These are phyloP conservation scores for Kuschelorhynchus macadamiae DNA, from an alignment of 2,888 invertebrate genomes.

Conservation along the genomic window DNA sequence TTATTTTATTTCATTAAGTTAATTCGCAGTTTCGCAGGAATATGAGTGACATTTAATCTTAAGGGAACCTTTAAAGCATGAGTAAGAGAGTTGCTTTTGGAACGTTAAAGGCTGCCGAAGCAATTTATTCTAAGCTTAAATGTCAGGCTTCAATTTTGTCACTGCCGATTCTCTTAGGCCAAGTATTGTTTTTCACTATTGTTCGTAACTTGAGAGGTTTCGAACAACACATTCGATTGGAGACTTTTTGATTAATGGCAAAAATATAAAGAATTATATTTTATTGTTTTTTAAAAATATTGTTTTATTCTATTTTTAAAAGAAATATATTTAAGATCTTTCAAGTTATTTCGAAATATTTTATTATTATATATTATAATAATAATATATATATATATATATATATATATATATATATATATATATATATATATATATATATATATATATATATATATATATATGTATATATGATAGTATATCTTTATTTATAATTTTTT, in stretches of 20 bases:
- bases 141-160: conserved; percentile 46
- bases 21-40: conserved; percentile 17
- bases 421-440: too few relatives aligned
- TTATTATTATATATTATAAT: too few relatives aligned
- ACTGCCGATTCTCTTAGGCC: conserved; percentile 36
- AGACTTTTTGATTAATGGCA: background rate
- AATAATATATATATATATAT: too few relatives aligned
- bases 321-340: background rate
- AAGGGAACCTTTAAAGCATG: conserved; percentile 47
- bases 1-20: too few relatives aligned
- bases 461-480: too few relatives aligned
- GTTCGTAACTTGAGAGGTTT: conserved; percentile 25
- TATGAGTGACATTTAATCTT: conserved; percentile 44
- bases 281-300: background rate
- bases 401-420: too few relatives aligned
- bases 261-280: background rate
- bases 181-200: conserved; percentile 36
- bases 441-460: too few relatives aligned
- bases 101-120: conserved; percentile 43
- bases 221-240: background rate
- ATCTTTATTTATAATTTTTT: too few relatives aligned
- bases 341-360: too few relatives aligned
- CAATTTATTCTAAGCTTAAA: conserved; percentile 43
- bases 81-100: conserved; percentile 43
- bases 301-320: background rate